These are phyloP conservation scores for Spodoptera littoralis DNA, from an alignment of 2,888 invertebrate species.

Conservation along the genomic window DNA sequence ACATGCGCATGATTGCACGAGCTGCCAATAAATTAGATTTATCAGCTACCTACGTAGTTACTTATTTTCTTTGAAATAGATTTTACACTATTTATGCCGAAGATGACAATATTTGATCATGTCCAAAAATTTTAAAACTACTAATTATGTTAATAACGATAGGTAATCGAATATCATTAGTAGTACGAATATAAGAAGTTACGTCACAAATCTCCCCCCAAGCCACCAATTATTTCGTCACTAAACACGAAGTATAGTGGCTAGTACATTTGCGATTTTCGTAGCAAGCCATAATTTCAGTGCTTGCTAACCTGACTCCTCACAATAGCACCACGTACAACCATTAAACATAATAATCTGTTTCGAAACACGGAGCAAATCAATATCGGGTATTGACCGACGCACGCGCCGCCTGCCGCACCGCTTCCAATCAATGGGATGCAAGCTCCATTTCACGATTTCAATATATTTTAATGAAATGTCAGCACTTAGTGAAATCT, in stretches of 20 bases:
- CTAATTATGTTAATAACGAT: background rate
- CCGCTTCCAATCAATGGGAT: constrained; percentile 84
- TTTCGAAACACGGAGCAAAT: constrained; percentile 80
- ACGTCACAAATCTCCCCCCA: constrained; percentile 18
- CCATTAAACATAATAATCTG: constrained; percentile 65
- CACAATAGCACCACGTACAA: constrained; percentile 57
- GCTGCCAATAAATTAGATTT: constrained; percentile 86
- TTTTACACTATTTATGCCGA: constrained; percentile 36
- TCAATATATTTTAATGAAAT: constrained; percentile 88
- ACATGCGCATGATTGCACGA: constrained; percentile 88
- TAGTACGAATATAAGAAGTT: constrained; percentile 8
- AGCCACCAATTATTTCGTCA: constrained; percentile 14
- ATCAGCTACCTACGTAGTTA: constrained; percentile 66
- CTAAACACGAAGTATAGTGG: constrained; percentile 22
- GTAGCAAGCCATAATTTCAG: constrained; percentile 41
- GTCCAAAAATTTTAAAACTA: too few relatives aligned
- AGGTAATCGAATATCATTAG: background rate
- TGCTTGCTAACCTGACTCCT: constrained; percentile 46
- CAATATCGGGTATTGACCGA: constrained; percentile 77
- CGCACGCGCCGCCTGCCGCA: constrained; percentile 73
- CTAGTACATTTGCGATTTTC: constrained; percentile 29
- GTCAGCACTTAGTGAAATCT: constrained; percentile 85
- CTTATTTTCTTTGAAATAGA: constrained; percentile 55
- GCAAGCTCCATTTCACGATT: constrained; percentile 86
- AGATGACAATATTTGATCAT: constrained; percentile 14